Evolutionary conservation across 1,140 invertebrate species (phyloP).

Genomic region (Hypsibius dujardini): DNA sequence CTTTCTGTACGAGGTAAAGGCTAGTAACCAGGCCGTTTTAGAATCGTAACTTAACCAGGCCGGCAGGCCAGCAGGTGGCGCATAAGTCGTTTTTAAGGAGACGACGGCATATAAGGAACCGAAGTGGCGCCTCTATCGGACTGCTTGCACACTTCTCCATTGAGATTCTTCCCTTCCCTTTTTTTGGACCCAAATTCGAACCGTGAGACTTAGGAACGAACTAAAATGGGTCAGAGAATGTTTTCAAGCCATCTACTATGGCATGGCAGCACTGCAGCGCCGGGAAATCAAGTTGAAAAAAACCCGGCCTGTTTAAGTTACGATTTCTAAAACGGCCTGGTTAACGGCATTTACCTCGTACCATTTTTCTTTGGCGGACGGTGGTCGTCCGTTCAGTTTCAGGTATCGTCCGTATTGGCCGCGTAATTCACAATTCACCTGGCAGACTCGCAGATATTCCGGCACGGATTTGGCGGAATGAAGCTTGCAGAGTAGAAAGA

Average conservation of each 20-base stretch:
- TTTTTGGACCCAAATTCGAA: background rate
- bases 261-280: no score
- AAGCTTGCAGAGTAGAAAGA: background rate
- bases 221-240: background rate
- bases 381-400: background rate
- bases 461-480: background rate
- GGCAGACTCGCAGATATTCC: constrained; percentile 15
- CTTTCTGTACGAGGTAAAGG: no score
- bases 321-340: background rate
- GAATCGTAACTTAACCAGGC: no score
- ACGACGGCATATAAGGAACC: no score
- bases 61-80: no score
- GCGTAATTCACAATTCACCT: background rate
- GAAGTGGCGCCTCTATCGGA: no score
- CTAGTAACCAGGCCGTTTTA: no score
- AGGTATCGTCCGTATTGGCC: background rate
- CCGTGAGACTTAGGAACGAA: no score
- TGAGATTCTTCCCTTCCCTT: background rate
- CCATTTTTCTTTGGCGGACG: background rate
- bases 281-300: no score
- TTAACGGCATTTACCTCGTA: background rate
- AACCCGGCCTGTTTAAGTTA: background rate
- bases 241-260: no score
- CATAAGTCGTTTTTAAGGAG: no score
- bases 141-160: no score